These are phyloP conservation scores for Germaria angustata DNA, from an alignment of 2,888 invertebrate species.

Conservation along the genomic window DNA sequence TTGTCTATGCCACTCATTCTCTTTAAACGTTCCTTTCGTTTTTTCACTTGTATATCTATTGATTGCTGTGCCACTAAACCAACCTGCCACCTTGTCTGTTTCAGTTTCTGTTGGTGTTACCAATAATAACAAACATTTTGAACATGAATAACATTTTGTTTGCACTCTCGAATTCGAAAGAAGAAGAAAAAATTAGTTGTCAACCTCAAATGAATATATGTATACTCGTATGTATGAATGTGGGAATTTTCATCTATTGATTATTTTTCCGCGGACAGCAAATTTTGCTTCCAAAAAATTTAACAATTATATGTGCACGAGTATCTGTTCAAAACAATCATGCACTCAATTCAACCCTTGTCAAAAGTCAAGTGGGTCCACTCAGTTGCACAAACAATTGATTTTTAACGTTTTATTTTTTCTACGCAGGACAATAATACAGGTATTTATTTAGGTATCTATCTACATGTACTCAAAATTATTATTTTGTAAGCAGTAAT, in stretches of 20 bases:
- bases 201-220: conserved; percentile 33
- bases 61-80: conserved; percentile 24
- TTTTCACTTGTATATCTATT: conserved; percentile 21
- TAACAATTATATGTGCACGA: not conserved
- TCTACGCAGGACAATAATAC: conserved; percentile 6
- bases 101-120: conserved; percentile 15
- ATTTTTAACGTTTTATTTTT: not conserved
- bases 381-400: conserved; percentile 18
- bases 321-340: conserved; percentile 21
- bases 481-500: too few species aligned
- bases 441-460: not conserved
- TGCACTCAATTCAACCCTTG: conserved; percentile 13
- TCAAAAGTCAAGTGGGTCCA: conserved; percentile 22
- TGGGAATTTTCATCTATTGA: conserved; percentile 54
- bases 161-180: conserved; percentile 2
- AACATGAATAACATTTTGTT: conserved; percentile 47
- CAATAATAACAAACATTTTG: conserved; percentile 51
- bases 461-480: too few species aligned
- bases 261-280: conserved; percentile 43
- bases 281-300: conserved; percentile 8
- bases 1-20: conserved; percentile 31
- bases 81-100: conserved; percentile 32
- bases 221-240: not conserved
- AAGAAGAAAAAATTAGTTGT: conserved; percentile 19
- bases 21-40: not conserved